A percentile compares a stretch with the other conserved stretches of the same genome.
phyloP scores from a whole-genome alignment of 64 coral and sea anemone genomes.

The Montipora sp. region DNA sequence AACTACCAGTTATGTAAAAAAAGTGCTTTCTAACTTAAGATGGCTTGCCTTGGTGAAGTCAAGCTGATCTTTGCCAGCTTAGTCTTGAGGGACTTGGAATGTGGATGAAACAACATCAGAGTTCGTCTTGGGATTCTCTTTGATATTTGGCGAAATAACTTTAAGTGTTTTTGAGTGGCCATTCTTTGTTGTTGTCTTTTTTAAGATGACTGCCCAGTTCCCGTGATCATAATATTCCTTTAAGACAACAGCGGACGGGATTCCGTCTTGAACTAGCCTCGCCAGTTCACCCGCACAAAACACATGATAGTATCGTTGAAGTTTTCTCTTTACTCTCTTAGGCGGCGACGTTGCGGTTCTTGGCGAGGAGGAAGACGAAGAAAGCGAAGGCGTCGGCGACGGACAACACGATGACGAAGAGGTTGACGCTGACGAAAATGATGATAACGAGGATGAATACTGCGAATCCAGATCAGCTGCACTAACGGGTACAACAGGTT shows the following conservation, averaged over 20 bases:
- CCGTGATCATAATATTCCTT: constrained; percentile 89
- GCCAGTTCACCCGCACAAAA: constrained; percentile 76
- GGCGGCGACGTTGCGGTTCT: not conserved
- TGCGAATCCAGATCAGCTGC: not conserved
- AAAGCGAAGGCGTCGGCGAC: constrained; percentile 6
- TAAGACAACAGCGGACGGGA: constrained; percentile 62
- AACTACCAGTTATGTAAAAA: too few species aligned
- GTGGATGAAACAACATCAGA: too few species aligned
- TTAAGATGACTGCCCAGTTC: constrained; percentile 87
- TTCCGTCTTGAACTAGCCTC: constrained; percentile 63
- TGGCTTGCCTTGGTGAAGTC: too few species aligned
- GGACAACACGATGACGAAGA: not conserved
- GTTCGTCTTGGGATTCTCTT: too few species aligned
- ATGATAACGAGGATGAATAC: constrained; percentile 28
- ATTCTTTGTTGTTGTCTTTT: constrained; percentile 34
- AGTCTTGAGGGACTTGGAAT: too few species aligned
- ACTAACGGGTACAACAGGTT: not conserved
- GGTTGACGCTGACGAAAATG: not conserved
- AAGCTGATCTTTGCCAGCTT: too few species aligned
- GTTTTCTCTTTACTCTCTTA: constrained; percentile 8
- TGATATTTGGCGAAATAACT: not conserved
- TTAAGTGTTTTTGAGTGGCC: not conserved
- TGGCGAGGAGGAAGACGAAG: not conserved
- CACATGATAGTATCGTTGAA: constrained; percentile 92
- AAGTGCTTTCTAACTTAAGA: too few species aligned